A percentile compares a stretch with the other conserved stretches of the same genome.
Conservation (phyloP, 2,888 invertebrate species). For the Ectemnius continuus region DNA sequence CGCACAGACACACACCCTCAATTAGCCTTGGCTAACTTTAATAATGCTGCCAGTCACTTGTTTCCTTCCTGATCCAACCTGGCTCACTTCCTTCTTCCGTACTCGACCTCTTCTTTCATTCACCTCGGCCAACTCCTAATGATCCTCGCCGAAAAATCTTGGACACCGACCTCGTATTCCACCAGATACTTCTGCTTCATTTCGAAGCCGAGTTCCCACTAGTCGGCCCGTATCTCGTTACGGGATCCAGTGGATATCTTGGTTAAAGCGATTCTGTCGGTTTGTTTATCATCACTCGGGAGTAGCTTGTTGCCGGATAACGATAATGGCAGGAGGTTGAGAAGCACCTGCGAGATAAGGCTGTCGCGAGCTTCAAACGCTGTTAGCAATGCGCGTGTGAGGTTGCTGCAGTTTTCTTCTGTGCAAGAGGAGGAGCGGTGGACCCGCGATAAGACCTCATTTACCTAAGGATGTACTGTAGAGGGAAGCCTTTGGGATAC, state of each 20-base stretch:
- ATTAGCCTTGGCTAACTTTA: constrained; percentile 60
- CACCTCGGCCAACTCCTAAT: constrained; percentile 46
- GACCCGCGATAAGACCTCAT: constrained; percentile 46
- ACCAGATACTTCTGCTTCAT: constrained; percentile 3
- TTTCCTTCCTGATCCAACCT: too few relatives aligned
- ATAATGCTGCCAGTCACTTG: constrained; percentile 43
- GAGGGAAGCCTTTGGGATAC: constrained; percentile 18
- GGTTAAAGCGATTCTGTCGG: not conserved
- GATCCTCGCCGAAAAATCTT: constrained; percentile 16
- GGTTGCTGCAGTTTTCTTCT: constrained; percentile 22
- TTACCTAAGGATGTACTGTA: constrained; percentile 38
- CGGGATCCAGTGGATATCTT: not conserved
- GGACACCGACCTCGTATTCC: constrained; percentile 16
- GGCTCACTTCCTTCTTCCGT: constrained; percentile 35
- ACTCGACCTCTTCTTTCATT: constrained; percentile 36
- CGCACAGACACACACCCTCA: constrained; percentile 24
- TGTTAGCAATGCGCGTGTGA: constrained; percentile 28
- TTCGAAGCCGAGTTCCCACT: not conserved
- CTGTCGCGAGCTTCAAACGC: not conserved
- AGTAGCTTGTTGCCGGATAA: constrained; percentile 3
- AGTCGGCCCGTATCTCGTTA: too few relatives aligned
- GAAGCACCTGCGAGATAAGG: constrained; percentile 10
- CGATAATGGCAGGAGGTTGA: constrained; percentile 11
- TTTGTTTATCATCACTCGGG: not conserved
- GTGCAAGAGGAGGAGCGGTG: not conserved